phyloP scores from a whole-genome alignment of 2,888 invertebrate species.

The Hydraecia micacea region DNA sequence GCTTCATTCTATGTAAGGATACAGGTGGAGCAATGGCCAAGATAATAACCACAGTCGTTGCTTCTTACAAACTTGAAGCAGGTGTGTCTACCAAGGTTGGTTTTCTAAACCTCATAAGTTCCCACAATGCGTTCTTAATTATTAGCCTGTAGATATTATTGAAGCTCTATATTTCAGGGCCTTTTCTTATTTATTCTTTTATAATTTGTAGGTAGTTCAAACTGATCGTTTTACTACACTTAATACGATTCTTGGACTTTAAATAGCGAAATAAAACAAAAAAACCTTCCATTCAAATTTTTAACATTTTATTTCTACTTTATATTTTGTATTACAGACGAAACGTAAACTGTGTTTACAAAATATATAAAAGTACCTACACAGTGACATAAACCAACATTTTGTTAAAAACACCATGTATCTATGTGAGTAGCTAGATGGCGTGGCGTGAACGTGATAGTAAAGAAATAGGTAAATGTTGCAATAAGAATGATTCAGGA shows the following conservation, averaged over 20 bases:
- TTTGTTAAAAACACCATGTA: constrained; percentile 18
- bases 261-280: constrained; percentile 19
- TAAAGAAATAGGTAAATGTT: constrained; percentile 18
- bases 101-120: background rate
- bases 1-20: too few species aligned
- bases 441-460: background rate
- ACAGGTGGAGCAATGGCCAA: background rate
- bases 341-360: constrained; percentile 45
- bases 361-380: constrained; percentile 41
- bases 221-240: background rate
- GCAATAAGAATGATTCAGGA: constrained; percentile 8
- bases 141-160: background rate
- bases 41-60: background rate
- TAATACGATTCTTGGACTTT: background rate
- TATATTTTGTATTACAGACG: constrained; percentile 45
- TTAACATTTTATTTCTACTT: constrained; percentile 55
- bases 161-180: background rate
- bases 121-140: background rate
- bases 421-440: background rate
- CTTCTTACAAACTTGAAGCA: background rate
- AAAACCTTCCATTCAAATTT: constrained; percentile 14
- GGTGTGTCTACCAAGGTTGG: background rate
- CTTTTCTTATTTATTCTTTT: background rate
- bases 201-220: background rate
- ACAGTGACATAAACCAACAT: constrained; percentile 32